Base-by-base conservation (phyloP, 35 echinoderm and acorn worm species). In the Ophioderma brevispina region DNA sequence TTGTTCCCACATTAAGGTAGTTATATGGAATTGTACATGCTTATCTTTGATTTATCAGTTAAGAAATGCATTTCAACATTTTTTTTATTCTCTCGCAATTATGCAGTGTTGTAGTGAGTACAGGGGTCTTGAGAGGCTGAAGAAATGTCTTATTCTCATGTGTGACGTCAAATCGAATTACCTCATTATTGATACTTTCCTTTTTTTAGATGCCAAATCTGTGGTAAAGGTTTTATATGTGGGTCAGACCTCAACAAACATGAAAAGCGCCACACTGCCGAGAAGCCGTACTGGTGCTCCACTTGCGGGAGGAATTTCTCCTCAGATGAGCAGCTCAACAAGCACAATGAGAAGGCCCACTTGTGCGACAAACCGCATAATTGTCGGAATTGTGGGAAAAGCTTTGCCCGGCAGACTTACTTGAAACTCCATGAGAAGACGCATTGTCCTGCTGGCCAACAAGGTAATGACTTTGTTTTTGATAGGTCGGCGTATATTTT, bases 281-380 rank as follows among this genome's bases (percentile, higher is more conserved):
- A 70, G n/a, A 70, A 70, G n/a, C 59, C 59, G 10, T 70, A 70
- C 59, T 70, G 59, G 59, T 70, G 59, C 59, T 70, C 59, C 59
- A 25, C 23, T 30, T 70, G 59, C 59, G 59, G 59, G 23, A 70
- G 59, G 59, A 70, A 70, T 70, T 70, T 70, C 59, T 70, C 59
- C 4, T 70, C 59, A 25, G 59, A 70, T 25, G 59, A 70, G 59
- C 59, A 70, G 59, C 28, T 70, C 17, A 70, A 70, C n/a, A 70
- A 70, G 23, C 59, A 70, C 28, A 70, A 70, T 25, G 1, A 25
- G 59, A 70, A 70, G 23, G 59, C 59, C 59, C 59, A 70, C n/a
- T 30, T 70, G 59, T 6, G 5, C 59, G 59, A 6, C 23, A 70
- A 70, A 25, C 59, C 59, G 6, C 28, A 25, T 25, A 18, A 13